Conservation (phyloP, 2,113 vertebrate species). For the Coracopsis vasa region DNA sequence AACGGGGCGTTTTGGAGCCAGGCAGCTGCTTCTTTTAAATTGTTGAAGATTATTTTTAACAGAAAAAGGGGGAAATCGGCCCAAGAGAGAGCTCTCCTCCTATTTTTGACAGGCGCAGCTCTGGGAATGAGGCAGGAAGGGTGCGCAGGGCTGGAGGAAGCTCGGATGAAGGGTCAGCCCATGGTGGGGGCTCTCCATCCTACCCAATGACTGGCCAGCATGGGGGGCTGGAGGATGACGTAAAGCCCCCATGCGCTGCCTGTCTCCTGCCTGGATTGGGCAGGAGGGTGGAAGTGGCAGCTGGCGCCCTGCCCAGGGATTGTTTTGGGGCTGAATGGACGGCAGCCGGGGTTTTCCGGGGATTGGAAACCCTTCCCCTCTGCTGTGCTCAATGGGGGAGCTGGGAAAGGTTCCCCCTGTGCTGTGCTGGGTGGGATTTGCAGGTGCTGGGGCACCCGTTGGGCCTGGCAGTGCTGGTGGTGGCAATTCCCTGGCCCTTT, state of each 20-base stretch:
- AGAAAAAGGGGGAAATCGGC: background rate
- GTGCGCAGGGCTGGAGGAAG: background rate
- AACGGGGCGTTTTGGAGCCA: background rate
- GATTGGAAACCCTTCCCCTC: slow-evolving; percentile 7
- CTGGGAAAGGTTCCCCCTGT: fast-evolving
- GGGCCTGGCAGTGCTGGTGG: background rate
- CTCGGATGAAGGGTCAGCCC: fast-evolving
- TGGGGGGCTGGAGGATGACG: background rate
- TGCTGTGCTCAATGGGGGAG: fast-evolving
- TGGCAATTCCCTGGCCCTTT: background rate
- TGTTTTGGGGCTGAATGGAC: slow-evolving; percentile 60
- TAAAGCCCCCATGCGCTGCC: background rate
- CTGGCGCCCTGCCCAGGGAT: slow-evolving; percentile 42
- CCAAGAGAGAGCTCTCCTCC: background rate
- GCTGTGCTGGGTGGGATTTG: background rate
- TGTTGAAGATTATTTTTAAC: slow-evolving; percentile 5
- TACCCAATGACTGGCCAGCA: fast-evolving
- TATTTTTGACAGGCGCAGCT: background rate
- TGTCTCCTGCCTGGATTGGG: background rate
- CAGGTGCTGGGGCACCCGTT: background rate
- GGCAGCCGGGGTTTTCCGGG: slow-evolving; percentile 13
- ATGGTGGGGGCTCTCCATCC: background rate
- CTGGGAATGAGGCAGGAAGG: background rate
- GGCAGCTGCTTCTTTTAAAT: background rate
- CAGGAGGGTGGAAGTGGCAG: background rate